phyloP scores from a whole-genome alignment of 64 coral and sea anemone species.

The Orbicella faveolata region DNA sequence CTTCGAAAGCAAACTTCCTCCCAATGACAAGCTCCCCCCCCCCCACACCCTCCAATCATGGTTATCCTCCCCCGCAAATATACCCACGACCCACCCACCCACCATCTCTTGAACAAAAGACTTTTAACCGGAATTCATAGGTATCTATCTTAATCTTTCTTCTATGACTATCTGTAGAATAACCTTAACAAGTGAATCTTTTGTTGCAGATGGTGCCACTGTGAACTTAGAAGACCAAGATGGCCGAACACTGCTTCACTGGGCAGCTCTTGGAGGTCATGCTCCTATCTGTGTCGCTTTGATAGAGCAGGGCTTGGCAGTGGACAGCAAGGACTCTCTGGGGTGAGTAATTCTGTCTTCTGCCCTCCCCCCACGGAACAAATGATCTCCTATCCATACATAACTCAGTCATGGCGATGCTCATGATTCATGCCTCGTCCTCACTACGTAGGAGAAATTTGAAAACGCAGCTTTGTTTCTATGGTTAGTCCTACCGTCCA shows the following conservation, averaged over 20 bases:
- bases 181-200: background rate
- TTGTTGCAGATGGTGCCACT: slow-evolving; percentile 47
- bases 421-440: too few relatives aligned
- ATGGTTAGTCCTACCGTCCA: too few relatives aligned
- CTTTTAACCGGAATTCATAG: background rate
- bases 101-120: background rate
- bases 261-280: slow-evolving; percentile 83
- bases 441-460: too few relatives aligned
- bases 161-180: background rate
- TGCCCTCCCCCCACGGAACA: background rate
- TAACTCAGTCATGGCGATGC: too few relatives aligned
- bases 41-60: too few relatives aligned
- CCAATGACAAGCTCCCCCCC: too few relatives aligned
- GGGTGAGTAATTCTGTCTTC: slow-evolving; percentile 40
- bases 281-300: slow-evolving; percentile 75
- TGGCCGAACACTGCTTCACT: slow-evolving; percentile 85
- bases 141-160: background rate
- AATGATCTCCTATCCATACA: too few relatives aligned
- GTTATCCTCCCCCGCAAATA: too few relatives aligned
- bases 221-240: slow-evolving; percentile 81
- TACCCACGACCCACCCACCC: too few relatives aligned
- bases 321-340: slow-evolving; percentile 57
- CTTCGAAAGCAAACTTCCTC: too few relatives aligned
- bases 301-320: slow-evolving; percentile 52
- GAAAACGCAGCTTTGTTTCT: too few relatives aligned